Evolutionary conservation across 1,140 invertebrate genomes (phyloP).

Genomic region (Heliconius eleuchia): DNA sequence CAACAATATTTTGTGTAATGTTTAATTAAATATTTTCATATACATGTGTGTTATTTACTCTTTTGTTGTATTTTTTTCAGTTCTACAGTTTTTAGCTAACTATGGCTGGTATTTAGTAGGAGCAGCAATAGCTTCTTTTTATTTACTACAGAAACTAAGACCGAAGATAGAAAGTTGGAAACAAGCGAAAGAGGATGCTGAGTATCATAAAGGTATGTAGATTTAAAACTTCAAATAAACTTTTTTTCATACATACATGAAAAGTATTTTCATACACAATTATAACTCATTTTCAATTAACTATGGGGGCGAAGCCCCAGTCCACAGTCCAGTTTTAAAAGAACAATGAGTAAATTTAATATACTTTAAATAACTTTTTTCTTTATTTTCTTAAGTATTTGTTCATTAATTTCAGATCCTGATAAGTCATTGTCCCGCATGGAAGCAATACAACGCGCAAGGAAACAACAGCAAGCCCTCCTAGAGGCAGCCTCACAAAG

Average conservation of each 20-base stretch:
- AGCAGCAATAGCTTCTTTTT: slow-evolving; percentile 21
- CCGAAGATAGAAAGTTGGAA: slow-evolving; percentile 42
- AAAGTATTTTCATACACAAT: no score
- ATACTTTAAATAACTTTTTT: no score
- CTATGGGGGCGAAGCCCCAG: no score
- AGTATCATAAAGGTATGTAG: slow-evolving; percentile 58
- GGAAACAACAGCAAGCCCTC: slow-evolving; percentile 53
- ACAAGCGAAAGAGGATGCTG: slow-evolving; percentile 58
- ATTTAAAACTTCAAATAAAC: neutral
- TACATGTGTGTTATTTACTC: neutral
- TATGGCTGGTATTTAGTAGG: slow-evolving; percentile 61
- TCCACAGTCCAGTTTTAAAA: no score
- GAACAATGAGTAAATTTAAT: no score
- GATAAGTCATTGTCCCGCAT: slow-evolving; percentile 53
- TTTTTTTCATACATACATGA: no score
- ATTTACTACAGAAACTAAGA: slow-evolving; percentile 38
- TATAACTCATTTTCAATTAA: no score
- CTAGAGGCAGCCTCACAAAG: slow-evolving; percentile 51
- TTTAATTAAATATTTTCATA: neutral
- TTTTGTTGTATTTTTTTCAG: neutral
- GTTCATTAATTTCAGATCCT: slow-evolving; percentile 46
- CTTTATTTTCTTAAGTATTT: neutral
- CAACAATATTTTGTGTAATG: neutral
- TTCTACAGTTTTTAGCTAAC: slow-evolving; percentile 44
- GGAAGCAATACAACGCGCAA: slow-evolving; percentile 60